Conservation (phyloP, 2,888 invertebrate species). For the Agrotis clavis region DNA sequence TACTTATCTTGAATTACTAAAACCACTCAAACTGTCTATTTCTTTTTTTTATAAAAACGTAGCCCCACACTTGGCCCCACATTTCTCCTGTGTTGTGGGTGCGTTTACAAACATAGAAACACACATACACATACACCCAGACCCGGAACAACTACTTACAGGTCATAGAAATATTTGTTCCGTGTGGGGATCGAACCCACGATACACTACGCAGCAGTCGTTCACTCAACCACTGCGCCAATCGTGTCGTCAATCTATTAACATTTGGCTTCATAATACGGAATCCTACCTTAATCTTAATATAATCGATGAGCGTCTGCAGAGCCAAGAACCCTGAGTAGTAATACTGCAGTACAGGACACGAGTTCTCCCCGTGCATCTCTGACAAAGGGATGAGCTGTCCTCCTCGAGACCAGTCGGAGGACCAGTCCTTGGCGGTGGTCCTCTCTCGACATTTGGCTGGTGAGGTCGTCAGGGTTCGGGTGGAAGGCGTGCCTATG, state of each 20-base stretch:
- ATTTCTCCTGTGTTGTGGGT: too few relatives aligned
- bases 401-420: constrained; percentile 90
- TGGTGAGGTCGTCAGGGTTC: constrained; percentile 92
- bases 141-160: too few relatives aligned
- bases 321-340: constrained; percentile 94
- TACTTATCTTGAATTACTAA: background rate
- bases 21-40: too few relatives aligned
- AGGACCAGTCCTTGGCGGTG: constrained; percentile 90
- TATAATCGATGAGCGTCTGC: constrained; percentile 93
- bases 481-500: constrained; percentile 92
- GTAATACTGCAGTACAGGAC: constrained; percentile 94
- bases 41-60: too few relatives aligned
- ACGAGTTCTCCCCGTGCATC: constrained; percentile 93
- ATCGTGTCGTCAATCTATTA: too few relatives aligned
- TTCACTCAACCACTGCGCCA: too few relatives aligned
- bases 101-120: too few relatives aligned
- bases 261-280: background rate
- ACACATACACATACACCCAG: too few relatives aligned
- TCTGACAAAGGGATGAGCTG: constrained; percentile 88
- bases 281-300: constrained; percentile 92
- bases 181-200: too few relatives aligned
- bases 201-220: too few relatives aligned
- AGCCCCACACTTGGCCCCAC: too few relatives aligned
- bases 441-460: constrained; percentile 93
- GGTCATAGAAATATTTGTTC: too few relatives aligned